phyloP scores from a whole-genome alignment of 1,140 invertebrate species.

The Listronotus oregonensis region DNA sequence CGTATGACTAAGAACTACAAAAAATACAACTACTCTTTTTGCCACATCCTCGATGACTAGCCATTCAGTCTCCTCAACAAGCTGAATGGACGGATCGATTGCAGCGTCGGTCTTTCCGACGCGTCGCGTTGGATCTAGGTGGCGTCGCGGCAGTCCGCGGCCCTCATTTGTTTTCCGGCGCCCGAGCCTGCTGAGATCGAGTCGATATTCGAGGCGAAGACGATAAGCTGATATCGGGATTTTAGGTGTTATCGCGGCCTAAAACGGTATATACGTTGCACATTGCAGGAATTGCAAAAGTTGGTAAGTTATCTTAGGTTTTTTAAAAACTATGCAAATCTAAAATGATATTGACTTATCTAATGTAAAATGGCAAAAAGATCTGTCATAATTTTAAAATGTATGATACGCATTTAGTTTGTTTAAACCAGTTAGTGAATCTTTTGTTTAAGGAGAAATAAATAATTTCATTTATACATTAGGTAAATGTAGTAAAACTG shows the following conservation, averaged over 20 bases:
- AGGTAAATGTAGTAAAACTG: too few relatives aligned
- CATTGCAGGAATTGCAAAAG: neutral
- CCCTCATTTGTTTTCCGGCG: slow-evolving; percentile 26
- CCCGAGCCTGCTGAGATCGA: slow-evolving; percentile 7
- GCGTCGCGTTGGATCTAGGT: slow-evolving; percentile 6
- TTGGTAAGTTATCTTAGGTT: too few relatives aligned
- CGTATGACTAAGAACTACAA: neutral
- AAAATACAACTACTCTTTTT: neutral
- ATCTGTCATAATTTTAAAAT: too few relatives aligned
- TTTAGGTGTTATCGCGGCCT: neutral
- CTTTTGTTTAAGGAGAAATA: too few relatives aligned
- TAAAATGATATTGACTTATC: too few relatives aligned
- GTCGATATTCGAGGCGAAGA: neutral
- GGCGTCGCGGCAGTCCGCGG: slow-evolving; percentile 16
- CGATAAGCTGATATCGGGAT: neutral
- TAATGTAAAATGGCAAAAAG: too few relatives aligned
- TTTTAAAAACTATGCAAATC: too few relatives aligned
- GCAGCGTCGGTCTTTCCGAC: slow-evolving; percentile 7
- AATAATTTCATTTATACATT: too few relatives aligned
- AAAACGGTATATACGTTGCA: neutral
- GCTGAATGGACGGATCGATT: slow-evolving; percentile 18
- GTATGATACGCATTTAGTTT: too few relatives aligned
- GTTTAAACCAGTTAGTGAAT: too few relatives aligned
- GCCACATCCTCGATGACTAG: neutral
- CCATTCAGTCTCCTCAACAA: slow-evolving; percentile 12